A percentile compares a stretch with the other conserved stretches of the same genome.
These are phyloP conservation scores for Tortrix viridana DNA, from an alignment of 2,888 invertebrate species.

Conservation along the genomic window DNA sequence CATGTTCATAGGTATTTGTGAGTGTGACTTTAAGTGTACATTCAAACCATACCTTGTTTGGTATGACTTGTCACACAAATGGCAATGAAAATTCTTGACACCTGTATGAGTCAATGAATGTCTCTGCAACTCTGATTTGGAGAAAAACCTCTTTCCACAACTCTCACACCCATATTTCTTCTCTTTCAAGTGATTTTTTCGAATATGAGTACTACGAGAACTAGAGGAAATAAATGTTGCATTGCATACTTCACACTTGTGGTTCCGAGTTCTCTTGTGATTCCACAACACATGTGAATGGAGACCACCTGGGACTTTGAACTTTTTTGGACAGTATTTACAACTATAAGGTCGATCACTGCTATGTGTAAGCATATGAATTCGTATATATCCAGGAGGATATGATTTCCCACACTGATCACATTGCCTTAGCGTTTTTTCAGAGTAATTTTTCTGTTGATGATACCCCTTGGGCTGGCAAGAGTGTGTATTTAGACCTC, in stretches of 20 bases:
- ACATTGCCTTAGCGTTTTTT: slow-evolving; percentile 66
- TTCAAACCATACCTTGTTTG: slow-evolving; percentile 78
- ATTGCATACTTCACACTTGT: slow-evolving; percentile 78
- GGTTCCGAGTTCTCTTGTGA: slow-evolving; percentile 74
- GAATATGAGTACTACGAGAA: slow-evolving; percentile 72
- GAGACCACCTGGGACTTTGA: slow-evolving; percentile 76
- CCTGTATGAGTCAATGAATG: slow-evolving; percentile 78
- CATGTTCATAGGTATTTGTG: slow-evolving; percentile 35
- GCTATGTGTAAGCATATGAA: slow-evolving; percentile 78
- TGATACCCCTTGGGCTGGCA: slow-evolving; percentile 63
- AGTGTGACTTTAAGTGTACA: slow-evolving; percentile 77
- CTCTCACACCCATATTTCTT: slow-evolving; percentile 77
- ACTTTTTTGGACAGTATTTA: slow-evolving; percentile 77
- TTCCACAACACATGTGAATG: slow-evolving; percentile 78
- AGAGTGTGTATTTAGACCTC: slow-evolving; percentile 60
- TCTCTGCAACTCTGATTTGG: slow-evolving; percentile 73
- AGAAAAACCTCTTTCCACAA: slow-evolving; percentile 76
- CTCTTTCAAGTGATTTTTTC: slow-evolving; percentile 78
- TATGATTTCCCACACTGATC: slow-evolving; percentile 81
- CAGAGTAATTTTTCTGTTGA: slow-evolving; percentile 59
- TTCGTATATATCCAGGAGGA: slow-evolving; percentile 73
- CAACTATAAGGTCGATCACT: slow-evolving; percentile 71
- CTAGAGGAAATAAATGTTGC: slow-evolving; percentile 78
- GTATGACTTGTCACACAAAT: slow-evolving; percentile 77
- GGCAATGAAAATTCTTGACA: slow-evolving; percentile 78